These are phyloP conservation scores for Babylonia areolata DNA, from an alignment of 1,140 invertebrate species.

Conservation along the genomic window DNA sequence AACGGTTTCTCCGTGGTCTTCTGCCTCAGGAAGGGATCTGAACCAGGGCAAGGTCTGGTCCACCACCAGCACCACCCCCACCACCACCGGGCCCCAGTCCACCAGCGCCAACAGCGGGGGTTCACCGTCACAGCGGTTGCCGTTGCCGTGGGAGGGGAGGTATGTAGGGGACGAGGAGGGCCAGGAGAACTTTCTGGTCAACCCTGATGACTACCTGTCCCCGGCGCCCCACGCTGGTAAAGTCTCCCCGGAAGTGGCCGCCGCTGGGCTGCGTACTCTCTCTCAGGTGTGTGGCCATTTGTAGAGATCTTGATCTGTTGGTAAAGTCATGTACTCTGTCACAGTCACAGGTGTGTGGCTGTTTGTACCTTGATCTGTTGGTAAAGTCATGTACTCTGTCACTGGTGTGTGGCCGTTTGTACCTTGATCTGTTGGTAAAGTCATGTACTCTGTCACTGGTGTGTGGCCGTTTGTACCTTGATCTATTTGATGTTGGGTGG, in stretches of 20 bases:
- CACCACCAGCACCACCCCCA: background rate
- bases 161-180: background rate
- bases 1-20: no score
- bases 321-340: no score
- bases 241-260: constrained; percentile 30
- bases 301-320: no score
- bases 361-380: no score
- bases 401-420: no score
- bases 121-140: background rate
- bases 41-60: no score
- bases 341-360: no score
- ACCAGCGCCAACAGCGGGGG: background rate
- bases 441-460: no score
- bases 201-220: constrained; percentile 26
- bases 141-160: constrained; percentile 11
- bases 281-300: constrained; percentile 41
- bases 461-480: background rate
- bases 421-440: no score
- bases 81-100: background rate
- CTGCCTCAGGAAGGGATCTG: no score
- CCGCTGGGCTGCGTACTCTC: constrained; percentile 38
- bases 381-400: no score
- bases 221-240: background rate
- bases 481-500: no score
- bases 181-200: constrained; percentile 25